Conservation (phyloP, 2,797 vertebrate genomes). For the Pantherophis vulpinus region DNA sequence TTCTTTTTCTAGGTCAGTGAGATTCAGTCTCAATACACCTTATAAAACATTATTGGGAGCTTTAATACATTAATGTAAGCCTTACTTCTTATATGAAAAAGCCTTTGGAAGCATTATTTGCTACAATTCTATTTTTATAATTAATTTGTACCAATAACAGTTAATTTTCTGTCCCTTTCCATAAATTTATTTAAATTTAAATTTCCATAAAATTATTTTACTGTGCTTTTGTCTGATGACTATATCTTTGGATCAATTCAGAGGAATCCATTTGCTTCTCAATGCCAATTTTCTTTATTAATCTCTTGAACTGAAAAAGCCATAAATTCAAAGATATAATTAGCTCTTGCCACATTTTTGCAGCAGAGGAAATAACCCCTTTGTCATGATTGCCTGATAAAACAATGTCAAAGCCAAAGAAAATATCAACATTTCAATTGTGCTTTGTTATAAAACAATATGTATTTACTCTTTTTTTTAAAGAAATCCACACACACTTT, state of each 20-base stretch:
- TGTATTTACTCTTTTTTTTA: conserved; percentile 45
- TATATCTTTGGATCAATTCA: conserved; percentile 34
- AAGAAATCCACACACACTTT: conserved; percentile 29
- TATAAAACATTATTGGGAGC: not conserved
- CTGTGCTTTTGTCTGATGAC: not conserved
- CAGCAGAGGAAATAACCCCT: conserved; percentile 61
- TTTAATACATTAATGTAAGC: not conserved
- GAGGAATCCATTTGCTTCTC: conserved; percentile 48
- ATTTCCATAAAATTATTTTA: not conserved
- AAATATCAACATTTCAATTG: conserved; percentile 65
- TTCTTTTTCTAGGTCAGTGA: not conserved
- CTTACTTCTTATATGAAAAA: not conserved
- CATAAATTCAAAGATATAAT: conserved; percentile 66
- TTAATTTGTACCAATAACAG: not conserved
- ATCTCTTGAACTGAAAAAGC: conserved; percentile 59
- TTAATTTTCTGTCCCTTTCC: not conserved
- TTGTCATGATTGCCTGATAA: conserved; percentile 64
- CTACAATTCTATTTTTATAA: not conserved
- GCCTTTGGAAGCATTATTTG: not conserved
- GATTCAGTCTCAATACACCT: not conserved
- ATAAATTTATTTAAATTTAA: not conserved
- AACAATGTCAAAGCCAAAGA: conserved; percentile 68
- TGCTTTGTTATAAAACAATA: conserved; percentile 65
- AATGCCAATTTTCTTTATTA: conserved; percentile 42
- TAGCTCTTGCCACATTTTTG: conserved; percentile 64